Percentiles rank a stretch among this genome's conserved stretches.
These are phyloP conservation scores for Caenorhabditis imperialis DNA, from an alignment of 2,888 invertebrate genomes.

Conservation along the genomic window DNA sequence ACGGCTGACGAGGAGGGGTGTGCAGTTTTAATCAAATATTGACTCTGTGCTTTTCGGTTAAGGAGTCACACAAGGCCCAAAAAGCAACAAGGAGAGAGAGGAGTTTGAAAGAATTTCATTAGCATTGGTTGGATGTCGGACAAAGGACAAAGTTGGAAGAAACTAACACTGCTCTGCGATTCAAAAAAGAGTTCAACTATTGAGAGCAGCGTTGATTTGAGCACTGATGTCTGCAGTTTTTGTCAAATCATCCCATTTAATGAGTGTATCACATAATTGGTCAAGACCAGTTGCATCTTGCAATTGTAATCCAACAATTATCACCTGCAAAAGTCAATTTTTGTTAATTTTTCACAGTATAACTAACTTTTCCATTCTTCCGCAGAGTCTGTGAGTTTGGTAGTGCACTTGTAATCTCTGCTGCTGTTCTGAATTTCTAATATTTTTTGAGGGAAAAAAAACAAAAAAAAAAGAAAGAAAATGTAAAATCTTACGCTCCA, in stretches of 20 bases:
- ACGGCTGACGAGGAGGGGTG: conserved; percentile 21
- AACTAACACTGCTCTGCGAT: too few relatives aligned
- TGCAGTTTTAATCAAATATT: conserved; percentile 55
- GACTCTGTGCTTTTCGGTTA: conserved; percentile 52
- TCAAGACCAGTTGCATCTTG: conserved; percentile 1
- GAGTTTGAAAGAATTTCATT: conserved; percentile 13
- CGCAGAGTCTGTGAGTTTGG: conserved; percentile 11
- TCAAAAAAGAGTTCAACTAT: conserved; percentile 27
- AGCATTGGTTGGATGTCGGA: too few relatives aligned
- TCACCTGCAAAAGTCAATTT: conserved; percentile 22
- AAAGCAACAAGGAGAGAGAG: conserved; percentile 9
- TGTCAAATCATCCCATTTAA: conserved; percentile 27
- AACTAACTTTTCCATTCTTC: conserved; percentile 29
- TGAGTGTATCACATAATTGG: conserved; percentile 22
- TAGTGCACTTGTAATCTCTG: conserved; percentile 5
- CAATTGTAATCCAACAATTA: conserved; percentile 31
- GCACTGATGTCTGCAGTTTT: conserved; percentile 8
- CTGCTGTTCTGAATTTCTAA: conserved; percentile 18
- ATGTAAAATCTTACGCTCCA: conserved; percentile 26
- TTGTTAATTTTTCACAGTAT: background rate
- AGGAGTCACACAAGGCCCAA: conserved; percentile 20
- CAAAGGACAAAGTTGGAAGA: too few relatives aligned
- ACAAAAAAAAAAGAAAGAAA: background rate
- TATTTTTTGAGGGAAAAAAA: background rate
- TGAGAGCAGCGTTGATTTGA: conserved; percentile 29